Evolutionary conservation across 2,113 vertebrate species (phyloP).

Genomic region (Dendrocopos noguchii): DNA sequence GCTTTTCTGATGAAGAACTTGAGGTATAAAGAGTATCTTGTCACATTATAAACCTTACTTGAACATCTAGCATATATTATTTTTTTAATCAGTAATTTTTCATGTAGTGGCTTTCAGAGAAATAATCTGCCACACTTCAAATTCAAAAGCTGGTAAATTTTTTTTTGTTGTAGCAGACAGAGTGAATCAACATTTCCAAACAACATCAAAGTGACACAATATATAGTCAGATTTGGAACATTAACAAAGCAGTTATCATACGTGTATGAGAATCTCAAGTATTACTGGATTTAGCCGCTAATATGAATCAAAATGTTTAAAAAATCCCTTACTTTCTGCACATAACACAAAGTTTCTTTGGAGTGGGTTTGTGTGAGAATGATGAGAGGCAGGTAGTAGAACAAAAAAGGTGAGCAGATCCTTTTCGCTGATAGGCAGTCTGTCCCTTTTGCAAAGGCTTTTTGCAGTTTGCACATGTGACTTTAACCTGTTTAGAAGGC

Average conservation of each 20-base stretch:
- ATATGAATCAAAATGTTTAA: background rate
- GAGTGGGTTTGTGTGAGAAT: slow-evolving; percentile 96
- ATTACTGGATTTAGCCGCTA: background rate
- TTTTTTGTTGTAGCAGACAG: background rate
- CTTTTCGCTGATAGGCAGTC: slow-evolving; percentile 97
- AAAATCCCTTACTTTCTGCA: slow-evolving; percentile 92
- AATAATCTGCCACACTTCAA: background rate
- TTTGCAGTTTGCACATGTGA: slow-evolving; percentile 97
- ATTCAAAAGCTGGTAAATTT: background rate
- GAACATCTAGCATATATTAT: background rate
- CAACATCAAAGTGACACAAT: background rate
- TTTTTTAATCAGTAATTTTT: background rate
- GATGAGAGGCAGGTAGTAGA: slow-evolving; percentile 96
- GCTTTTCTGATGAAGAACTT: background rate
- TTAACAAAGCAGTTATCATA: background rate
- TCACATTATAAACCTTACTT: background rate
- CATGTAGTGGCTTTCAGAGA: background rate
- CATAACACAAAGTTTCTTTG: slow-evolving; percentile 99
- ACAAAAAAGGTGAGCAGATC: slow-evolving; percentile 96
- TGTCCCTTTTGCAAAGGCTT: slow-evolving; percentile 98
- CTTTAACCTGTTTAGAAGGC: slow-evolving; percentile 93
- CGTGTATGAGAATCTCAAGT: background rate
- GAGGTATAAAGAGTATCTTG: background rate
- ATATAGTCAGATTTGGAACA: background rate
- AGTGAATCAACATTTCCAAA: background rate